phyloP scores from a whole-genome alignment of 2,797 vertebrate genomes.

The Psittacula derbiana region DNA sequence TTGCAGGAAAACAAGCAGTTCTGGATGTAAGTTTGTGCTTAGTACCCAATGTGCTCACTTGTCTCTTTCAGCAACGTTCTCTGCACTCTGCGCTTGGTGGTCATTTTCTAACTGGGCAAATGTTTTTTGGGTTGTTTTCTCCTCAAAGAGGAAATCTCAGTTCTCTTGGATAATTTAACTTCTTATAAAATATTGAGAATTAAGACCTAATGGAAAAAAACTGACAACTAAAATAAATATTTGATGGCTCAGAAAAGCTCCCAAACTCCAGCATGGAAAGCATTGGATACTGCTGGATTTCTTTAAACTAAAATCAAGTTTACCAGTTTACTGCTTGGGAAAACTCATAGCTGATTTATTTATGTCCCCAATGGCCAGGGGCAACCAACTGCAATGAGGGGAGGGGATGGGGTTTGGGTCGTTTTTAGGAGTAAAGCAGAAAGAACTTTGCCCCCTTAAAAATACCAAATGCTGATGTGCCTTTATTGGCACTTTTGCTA shows the following conservation, averaged over 20 bases:
- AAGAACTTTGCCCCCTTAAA: neutral
- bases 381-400: neutral
- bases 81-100: neutral
- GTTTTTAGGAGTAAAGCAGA: neutral
- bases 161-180: conserved; percentile 69
- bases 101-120: conserved; percentile 4
- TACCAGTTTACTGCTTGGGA: conserved; percentile 63
- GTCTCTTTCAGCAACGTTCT: neutral
- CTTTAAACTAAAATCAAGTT: neutral
- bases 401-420: neutral
- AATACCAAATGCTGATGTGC: neutral
- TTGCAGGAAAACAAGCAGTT: neutral
- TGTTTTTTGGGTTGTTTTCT: neutral
- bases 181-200: conserved; percentile 74
- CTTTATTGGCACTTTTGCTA: neutral
- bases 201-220: conserved; percentile 62
- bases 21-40: neutral
- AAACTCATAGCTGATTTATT: conserved; percentile 68
- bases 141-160: conserved; percentile 21
- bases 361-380: neutral
- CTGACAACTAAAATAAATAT: conserved; percentile 9
- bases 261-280: conserved; percentile 50
- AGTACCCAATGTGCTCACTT: neutral
- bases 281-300: conserved; percentile 45
- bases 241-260: conserved; percentile 68